Base-by-base conservation (phyloP, 1,140 invertebrate species). In the Euwallacea similis region DNA sequence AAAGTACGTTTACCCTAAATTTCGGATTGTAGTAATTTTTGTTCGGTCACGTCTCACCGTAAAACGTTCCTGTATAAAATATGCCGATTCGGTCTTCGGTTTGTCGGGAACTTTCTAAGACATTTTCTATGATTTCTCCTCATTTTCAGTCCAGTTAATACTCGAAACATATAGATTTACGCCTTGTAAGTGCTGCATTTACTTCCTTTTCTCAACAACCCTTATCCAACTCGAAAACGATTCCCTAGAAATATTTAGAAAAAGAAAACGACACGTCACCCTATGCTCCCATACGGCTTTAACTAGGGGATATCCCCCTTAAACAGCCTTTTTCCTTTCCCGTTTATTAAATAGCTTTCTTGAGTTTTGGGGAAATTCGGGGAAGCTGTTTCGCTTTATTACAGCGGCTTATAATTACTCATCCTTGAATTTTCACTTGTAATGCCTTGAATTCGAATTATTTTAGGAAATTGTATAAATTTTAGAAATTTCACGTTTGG, bases 1-100 rank as follows among this genome's bases (percentile, higher is more conserved):
- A 60, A 60, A 60, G 58, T 60, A 60, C 58, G 58, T 60, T 60
- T 60, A 2, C 15, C 58, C 21, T 42, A 42, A 63, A 46, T 63
- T 63, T 66, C 43, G 44, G 54, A 66, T 66, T 66, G 53, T 66
- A 42, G 64, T 66, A 66, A 66, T 56, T 66, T 66, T 46, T 66
- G 54, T 66, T 58, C 64, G 33, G 64, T 55, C 64, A 66, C 64
- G 64, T 66, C 56, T 44, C 64, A 11, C n/a, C 53, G 50, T 66
- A 66, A 66, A 55, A 54, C 42, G 41, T 56, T 66, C 41, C 33
- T 54, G 56, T 58, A 58, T 66, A 65, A 66, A 66, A 58, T 58
- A 66, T 56, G 50, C 64, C 54, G 21, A 56, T 66, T 66, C 64
- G 64, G 43, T 56, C 46, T 56, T 56, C n/a, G 7, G 16, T 16